phyloP scores from a whole-genome alignment of 2,888 invertebrate genomes.

The Muscina levida region DNA sequence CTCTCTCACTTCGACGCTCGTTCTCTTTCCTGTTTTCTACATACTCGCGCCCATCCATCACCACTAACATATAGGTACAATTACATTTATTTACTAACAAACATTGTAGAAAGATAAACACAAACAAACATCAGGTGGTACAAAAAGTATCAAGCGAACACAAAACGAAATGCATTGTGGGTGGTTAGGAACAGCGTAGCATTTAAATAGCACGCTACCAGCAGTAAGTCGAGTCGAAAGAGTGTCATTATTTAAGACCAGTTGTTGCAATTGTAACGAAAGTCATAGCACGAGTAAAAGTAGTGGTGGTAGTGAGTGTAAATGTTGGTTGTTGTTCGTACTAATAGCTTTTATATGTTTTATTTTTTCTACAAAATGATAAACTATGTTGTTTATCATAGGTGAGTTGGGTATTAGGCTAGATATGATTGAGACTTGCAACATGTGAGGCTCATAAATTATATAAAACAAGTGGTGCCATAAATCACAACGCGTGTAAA shows the following conservation, averaged over 20 bases:
- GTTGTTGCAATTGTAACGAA: background rate
- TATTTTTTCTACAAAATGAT: background rate
- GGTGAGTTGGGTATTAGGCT: background rate
- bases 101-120: background rate
- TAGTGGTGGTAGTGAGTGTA: too few species aligned
- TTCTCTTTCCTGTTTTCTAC: background rate
- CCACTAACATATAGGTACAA: conserved; percentile 18
- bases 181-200: too few species aligned
- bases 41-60: background rate
- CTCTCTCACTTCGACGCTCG: too few species aligned
- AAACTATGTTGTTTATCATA: background rate
- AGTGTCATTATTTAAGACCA: conserved; percentile 17
- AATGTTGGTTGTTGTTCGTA: conserved; percentile 2
- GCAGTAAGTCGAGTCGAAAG: background rate
- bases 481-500: too few species aligned
- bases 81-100: conserved; percentile 16
- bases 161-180: background rate
- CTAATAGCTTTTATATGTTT: background rate
- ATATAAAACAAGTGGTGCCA: too few species aligned
- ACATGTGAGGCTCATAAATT: too few species aligned
- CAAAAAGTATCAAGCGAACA: background rate
- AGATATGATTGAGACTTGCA: too few species aligned
- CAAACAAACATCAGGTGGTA: background rate
- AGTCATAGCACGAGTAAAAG: too few species aligned
- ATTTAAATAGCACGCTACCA: background rate